Percentiles rank a stretch among this genome's conserved stretches.
These are phyloP conservation scores for Cryptotermes secundus DNA, from an alignment of 1,140 invertebrate species.

Conservation along the genomic window DNA sequence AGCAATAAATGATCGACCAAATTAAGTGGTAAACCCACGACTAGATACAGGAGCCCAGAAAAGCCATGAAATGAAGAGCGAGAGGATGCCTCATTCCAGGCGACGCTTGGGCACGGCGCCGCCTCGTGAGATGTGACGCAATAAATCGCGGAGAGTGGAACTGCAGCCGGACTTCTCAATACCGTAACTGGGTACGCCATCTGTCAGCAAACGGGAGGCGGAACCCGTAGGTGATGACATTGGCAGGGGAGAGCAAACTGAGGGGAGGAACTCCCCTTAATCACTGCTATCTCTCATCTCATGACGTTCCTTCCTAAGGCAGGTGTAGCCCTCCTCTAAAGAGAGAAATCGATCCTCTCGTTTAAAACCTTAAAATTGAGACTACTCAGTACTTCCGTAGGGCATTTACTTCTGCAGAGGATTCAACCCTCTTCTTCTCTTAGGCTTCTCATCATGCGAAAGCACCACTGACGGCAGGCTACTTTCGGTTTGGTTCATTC, in stretches of 20 bases:
- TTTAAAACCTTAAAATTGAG: not conserved
- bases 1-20: constrained; percentile 6
- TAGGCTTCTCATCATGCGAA: too few species aligned
- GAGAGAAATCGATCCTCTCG: not conserved
- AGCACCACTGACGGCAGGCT: too few species aligned
- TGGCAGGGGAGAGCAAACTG: not conserved
- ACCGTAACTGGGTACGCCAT: not conserved
- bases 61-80: not conserved
- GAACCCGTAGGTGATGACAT: not conserved
- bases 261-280: not conserved
- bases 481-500: too few species aligned
- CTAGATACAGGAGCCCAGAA: not conserved
- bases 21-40: not conserved
- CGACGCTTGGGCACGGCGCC: not conserved
- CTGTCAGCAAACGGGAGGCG: not conserved
- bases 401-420: too few species aligned
- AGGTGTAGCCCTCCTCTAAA: not conserved
- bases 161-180: not conserved
- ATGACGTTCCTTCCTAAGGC: not conserved
- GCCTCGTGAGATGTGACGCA: too few species aligned
- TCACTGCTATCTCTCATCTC: constrained; percentile 3
- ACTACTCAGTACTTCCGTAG: too few species aligned
- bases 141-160: not conserved
- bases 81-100: not conserved
- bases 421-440: too few species aligned